A percentile compares a stretch with the other conserved stretches of the same genome.
Evolutionary conservation across 2,113 vertebrate species (phyloP).

Genomic region (Sceloporus tristichus): DNA sequence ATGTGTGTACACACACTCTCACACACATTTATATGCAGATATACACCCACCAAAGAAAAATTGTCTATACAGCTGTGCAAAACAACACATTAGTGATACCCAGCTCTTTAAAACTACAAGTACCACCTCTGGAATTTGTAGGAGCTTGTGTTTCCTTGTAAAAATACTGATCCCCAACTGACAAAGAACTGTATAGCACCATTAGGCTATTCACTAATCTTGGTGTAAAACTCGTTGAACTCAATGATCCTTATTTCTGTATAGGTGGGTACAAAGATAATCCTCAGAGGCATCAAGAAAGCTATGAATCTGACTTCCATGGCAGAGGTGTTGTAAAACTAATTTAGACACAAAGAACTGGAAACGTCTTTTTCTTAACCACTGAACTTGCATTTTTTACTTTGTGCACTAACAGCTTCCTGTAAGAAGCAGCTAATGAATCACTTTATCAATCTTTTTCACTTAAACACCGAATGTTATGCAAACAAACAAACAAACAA

Average conservation of each 20-base stretch:
- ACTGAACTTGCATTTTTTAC: not conserved
- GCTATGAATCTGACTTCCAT: fast-evolving
- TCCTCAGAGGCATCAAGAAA: not conserved
- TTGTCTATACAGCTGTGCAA: too few species aligned
- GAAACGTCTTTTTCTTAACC: not conserved
- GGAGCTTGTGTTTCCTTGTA: not conserved
- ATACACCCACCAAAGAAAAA: too few species aligned
- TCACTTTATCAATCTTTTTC: conserved; percentile 11
- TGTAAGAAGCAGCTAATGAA: conserved; percentile 31
- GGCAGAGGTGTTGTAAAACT: not conserved
- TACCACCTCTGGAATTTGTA: not conserved
- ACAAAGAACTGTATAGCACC: not conserved
- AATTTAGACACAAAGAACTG: not conserved
- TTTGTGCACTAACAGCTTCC: not conserved
- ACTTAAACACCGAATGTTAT: conserved; percentile 9
- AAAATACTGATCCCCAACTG: not conserved
- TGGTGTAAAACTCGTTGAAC: too few species aligned
- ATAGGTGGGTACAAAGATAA: too few species aligned
- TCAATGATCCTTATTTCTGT: not conserved
- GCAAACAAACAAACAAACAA: conserved; percentile 27
- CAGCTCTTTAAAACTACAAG: too few species aligned
- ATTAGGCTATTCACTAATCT: not conserved
- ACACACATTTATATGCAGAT: too few species aligned
- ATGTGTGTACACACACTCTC: too few species aligned
- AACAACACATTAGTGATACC: too few species aligned